These are phyloP conservation scores for Tanaodytes sp. DNA, from an alignment of 2,888 invertebrate species.

Conservation along the genomic window DNA sequence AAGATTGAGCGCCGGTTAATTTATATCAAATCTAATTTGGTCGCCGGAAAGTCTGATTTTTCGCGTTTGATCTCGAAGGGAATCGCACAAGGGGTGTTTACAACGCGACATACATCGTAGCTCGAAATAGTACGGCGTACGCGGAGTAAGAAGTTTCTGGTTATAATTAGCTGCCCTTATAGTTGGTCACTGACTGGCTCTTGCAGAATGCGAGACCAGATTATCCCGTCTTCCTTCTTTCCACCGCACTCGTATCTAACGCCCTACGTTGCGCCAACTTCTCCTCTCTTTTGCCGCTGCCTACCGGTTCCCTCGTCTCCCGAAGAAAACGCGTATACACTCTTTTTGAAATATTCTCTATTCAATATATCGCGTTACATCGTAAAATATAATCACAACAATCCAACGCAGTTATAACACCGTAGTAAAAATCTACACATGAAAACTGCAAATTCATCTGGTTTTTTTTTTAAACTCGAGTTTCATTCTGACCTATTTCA, in stretches of 20 bases:
- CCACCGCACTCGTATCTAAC: constrained; percentile 1
- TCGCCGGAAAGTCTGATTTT: constrained; percentile 23
- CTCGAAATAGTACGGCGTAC: constrained; percentile 43
- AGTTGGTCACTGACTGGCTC: constrained; percentile 68
- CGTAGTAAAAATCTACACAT: too few species aligned
- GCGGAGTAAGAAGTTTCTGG: constrained; percentile 39
- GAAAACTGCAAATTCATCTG: too few species aligned
- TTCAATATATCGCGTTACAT: too few species aligned
- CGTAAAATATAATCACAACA: too few species aligned
- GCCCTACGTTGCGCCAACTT: constrained; percentile 7
- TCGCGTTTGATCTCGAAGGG: constrained; percentile 31
- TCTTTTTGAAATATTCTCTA: too few species aligned
- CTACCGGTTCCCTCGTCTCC: too few species aligned
- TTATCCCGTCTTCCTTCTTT: constrained; percentile 42
- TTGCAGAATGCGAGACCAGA: constrained; percentile 63
- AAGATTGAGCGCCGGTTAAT: constrained; percentile 17
- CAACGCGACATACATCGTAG: constrained; percentile 41
- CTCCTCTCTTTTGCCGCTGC: neutral
- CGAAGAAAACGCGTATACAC: too few species aligned
- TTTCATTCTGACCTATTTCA: too few species aligned
- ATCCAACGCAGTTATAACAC: too few species aligned
- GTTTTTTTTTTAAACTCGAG: too few species aligned
- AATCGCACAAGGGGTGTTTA: constrained; percentile 44
- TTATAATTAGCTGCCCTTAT: constrained; percentile 60
- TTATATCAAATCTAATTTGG: constrained; percentile 16